A percentile compares a stretch with the other conserved stretches of the same genome.
These are phyloP conservation scores for Gortyna flavago DNA, from an alignment of 2,888 invertebrate genomes.

Conservation along the genomic window DNA sequence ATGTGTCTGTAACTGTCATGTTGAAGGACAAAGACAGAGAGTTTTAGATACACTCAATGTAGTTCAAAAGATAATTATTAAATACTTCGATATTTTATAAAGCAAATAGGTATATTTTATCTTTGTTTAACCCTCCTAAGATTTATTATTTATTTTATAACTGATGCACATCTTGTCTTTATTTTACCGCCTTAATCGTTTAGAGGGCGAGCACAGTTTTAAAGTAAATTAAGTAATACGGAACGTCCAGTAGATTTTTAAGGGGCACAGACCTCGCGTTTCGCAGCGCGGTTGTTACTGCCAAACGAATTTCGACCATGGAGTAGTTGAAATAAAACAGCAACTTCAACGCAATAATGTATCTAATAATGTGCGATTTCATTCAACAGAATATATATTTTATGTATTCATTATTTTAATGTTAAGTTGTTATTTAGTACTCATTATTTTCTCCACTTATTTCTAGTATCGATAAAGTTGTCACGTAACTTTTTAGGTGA, in stretches of 20 bases:
- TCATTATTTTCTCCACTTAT: conserved; percentile 51
- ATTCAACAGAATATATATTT: conserved; percentile 3
- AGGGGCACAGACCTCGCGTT: not conserved
- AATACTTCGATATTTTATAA: conserved; percentile 1
- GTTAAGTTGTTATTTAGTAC: conserved; percentile 22
- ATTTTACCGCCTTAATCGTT: not conserved
- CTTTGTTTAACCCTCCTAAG: not conserved
- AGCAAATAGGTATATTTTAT: not conserved
- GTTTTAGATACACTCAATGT: not conserved
- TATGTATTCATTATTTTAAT: conserved; percentile 7
- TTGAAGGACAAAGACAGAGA: not conserved
- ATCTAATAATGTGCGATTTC: conserved; percentile 1
- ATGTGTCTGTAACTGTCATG: not conserved
- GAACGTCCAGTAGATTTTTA: not conserved
- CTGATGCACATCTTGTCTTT: not conserved
- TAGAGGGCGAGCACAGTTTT: not conserved
- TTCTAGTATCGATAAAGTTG: conserved; percentile 50
- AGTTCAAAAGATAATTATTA: not conserved
- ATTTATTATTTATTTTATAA: not conserved
- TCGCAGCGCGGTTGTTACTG: not conserved
- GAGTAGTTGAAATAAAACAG: not conserved
- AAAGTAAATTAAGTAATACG: not conserved
- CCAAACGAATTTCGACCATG: conserved; percentile 1
- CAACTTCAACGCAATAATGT: not conserved
- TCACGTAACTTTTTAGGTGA: conserved; percentile 21